phyloP scores from a whole-genome alignment of 2,888 invertebrate species.

The Gastrophysa polygoni region DNA sequence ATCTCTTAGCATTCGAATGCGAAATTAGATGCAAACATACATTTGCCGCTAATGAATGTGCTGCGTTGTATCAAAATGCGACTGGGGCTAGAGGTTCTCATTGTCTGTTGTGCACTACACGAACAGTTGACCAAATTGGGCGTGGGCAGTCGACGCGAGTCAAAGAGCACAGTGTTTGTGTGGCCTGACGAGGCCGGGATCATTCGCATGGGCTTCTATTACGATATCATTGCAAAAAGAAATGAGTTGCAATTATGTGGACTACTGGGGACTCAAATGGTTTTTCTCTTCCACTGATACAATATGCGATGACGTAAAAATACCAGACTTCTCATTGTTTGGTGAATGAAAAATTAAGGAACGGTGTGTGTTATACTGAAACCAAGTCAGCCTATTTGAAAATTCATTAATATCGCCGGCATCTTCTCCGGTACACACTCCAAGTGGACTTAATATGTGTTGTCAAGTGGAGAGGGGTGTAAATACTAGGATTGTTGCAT shows the following conservation, averaged over 20 bases:
- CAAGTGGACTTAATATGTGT: too few species aligned
- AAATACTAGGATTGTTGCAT: too few species aligned
- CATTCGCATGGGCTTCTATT: neutral
- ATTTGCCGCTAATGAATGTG: neutral
- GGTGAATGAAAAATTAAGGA: too few species aligned
- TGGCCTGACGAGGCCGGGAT: neutral
- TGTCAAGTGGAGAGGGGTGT: too few species aligned
- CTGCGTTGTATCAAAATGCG: constrained; percentile 1
- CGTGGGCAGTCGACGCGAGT: neutral
- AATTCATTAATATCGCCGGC: too few species aligned
- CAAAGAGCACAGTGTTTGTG: neutral
- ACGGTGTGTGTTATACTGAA: too few species aligned
- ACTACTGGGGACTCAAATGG: too few species aligned
- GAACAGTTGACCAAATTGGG: neutral
- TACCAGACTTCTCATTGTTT: too few species aligned
- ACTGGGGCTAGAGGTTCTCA: neutral
- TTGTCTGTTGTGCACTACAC: neutral
- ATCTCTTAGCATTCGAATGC: constrained; percentile 16
- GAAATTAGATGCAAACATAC: constrained; percentile 12
- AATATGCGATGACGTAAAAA: too few species aligned
- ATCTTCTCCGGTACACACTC: too few species aligned
- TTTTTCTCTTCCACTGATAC: too few species aligned
- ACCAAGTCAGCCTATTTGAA: too few species aligned
- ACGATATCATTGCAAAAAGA: neutral
- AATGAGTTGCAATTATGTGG: neutral